These are phyloP conservation scores for Phalacrocorax aristotelis DNA, from an alignment of 2,113 vertebrate species.

Conservation along the genomic window DNA sequence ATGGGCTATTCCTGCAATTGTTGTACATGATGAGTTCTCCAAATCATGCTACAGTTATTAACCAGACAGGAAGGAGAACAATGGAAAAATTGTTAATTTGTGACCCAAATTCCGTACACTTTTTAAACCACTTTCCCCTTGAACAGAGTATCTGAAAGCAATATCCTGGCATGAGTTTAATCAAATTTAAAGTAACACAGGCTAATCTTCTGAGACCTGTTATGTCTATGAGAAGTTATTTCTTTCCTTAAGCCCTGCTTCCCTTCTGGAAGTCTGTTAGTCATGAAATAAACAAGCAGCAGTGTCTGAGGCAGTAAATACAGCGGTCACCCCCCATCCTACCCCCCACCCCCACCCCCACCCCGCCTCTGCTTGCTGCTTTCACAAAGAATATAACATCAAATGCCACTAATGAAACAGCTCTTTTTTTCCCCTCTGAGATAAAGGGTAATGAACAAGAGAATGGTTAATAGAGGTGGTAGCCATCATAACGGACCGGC, in stretches of 20 bases:
- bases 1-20: not conserved
- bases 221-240: constrained; percentile 34
- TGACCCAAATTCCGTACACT: constrained; percentile 1
- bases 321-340: not conserved
- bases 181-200: constrained; percentile 50
- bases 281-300: constrained; percentile 1
- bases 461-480: not conserved
- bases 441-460: not conserved
- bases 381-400: not conserved
- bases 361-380: not conserved
- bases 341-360: not conserved
- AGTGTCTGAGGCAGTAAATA: not conserved
- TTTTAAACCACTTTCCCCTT: constrained; percentile 10
- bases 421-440: not conserved
- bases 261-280: constrained; percentile 21
- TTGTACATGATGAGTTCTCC: not conserved
- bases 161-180: constrained; percentile 52
- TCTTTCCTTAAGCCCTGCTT: constrained; percentile 20
- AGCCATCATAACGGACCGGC: not conserved
- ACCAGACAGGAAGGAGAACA: not conserved
- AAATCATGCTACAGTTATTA: not conserved
- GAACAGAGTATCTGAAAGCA: constrained; percentile 41
- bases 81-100: not conserved
- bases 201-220: constrained; percentile 31
- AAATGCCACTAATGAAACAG: not conserved